Evolutionary conservation across 2,888 invertebrate genomes (phyloP).

Genomic region (Eulithis testata): DNA sequence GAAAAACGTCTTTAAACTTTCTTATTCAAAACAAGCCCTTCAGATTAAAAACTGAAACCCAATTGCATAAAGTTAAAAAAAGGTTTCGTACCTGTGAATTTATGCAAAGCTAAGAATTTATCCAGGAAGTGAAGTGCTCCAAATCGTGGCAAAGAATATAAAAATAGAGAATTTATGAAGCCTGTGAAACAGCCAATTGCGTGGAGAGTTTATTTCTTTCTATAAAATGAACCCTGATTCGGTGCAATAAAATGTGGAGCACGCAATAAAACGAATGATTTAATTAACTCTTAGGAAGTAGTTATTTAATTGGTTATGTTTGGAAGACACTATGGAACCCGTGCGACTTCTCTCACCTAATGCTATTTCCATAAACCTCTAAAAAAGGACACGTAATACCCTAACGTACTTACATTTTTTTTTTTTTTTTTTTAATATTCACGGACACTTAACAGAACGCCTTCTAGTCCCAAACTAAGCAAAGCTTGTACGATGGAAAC

Average conservation of each 20-base stretch:
- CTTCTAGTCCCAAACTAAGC: no score
- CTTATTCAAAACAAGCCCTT: background rate
- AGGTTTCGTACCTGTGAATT: background rate
- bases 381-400: no score
- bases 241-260: conserved; percentile 23
- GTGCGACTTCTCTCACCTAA: background rate
- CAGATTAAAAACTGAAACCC: background rate
- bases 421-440: no score
- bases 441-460: no score
- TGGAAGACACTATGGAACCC: background rate
- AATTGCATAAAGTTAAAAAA: no score
- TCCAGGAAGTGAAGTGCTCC: background rate
- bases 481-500: no score
- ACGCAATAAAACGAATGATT: conserved; percentile 32
- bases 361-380: no score
- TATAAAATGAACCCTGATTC: conserved; percentile 27
- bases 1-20: no score
- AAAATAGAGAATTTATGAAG: conserved; percentile 16
- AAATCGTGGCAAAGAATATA: background rate
- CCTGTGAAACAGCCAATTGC: conserved; percentile 18
- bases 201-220: conserved; percentile 21
- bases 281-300: conserved; percentile 14
- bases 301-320: conserved; percentile 5
- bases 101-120: background rate
- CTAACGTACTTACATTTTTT: no score